Conservation (phyloP, 2,113 vertebrate genomes). For the Phoxinus phoxinus region DNA sequence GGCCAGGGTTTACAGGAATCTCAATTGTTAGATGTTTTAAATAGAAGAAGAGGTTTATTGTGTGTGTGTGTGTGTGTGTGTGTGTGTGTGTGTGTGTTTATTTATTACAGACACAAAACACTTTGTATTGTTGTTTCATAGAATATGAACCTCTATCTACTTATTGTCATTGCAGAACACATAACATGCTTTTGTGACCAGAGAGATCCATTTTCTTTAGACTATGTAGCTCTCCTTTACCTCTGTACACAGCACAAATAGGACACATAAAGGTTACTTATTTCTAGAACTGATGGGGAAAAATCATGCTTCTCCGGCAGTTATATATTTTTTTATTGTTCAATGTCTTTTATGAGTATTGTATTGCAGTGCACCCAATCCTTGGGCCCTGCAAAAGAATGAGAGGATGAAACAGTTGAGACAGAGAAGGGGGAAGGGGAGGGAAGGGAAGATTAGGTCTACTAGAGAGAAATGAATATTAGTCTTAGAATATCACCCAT, state of each 20-base stretch:
- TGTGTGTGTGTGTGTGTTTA: too few species aligned
- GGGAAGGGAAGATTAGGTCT: not conserved
- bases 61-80: too few species aligned
- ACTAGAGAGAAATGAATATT: not conserved
- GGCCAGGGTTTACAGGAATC: too few species aligned
- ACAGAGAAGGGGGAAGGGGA: not conserved
- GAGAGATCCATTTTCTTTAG: not conserved
- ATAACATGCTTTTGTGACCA: not conserved
- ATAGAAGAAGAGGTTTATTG: too few species aligned
- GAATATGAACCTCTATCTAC: not conserved
- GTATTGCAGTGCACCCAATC: slow-evolving; percentile 34
- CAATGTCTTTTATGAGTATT: slow-evolving; percentile 25
- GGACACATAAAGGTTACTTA: slow-evolving; percentile 20
- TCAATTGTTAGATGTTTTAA: too few species aligned
- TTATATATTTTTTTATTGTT: slow-evolving; percentile 8
- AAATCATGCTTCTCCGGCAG: not conserved
- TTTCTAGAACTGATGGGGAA: not conserved
- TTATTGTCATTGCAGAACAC: not conserved
- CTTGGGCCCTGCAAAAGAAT: slow-evolving; percentile 42
- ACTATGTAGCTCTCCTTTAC: not conserved
- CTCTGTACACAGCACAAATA: not conserved
- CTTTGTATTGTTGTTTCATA: not conserved
- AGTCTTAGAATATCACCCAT: not conserved
- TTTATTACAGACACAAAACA: not conserved
- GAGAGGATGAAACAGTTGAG: not conserved